phyloP scores from a whole-genome alignment of 2,113 vertebrate genomes.

The Rhinichthys klamathensis region DNA sequence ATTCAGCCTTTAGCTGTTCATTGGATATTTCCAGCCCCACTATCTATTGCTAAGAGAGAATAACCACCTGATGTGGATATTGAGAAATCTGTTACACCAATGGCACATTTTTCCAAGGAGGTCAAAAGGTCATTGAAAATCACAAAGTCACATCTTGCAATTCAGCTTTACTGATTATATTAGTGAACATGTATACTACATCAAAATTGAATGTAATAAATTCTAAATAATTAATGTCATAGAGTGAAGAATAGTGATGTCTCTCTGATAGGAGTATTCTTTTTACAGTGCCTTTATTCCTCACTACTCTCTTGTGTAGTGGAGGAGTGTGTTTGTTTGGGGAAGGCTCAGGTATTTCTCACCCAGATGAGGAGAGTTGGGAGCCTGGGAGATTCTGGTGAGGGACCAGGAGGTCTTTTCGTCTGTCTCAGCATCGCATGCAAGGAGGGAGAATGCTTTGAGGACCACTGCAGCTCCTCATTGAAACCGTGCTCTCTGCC shows the following conservation, averaged over 20 bases:
- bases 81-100: constrained; percentile 6
- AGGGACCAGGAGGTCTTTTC: constrained; percentile 6
- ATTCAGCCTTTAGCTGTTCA: not conserved
- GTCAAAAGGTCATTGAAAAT: constrained; percentile 60
- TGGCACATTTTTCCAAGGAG: constrained; percentile 24
- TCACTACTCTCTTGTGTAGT: not conserved
- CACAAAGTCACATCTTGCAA: not conserved
- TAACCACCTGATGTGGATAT: not conserved
- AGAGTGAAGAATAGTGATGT: not conserved
- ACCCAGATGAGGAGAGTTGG: constrained; percentile 66
- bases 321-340: constrained; percentile 46
- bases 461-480: constrained; percentile 49
- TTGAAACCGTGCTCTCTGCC: not conserved
- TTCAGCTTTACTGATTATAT: not conserved
- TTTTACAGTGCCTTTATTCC: constrained; percentile 1
- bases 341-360: constrained; percentile 75
- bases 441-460: constrained; percentile 62
- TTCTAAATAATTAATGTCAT: not conserved
- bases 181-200: not conserved
- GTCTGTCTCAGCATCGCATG: constrained; percentile 22
- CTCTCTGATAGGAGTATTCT: not conserved
- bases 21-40: not conserved
- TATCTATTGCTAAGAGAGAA: not conserved
- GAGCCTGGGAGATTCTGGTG: constrained; percentile 50
- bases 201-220: not conserved